These are phyloP conservation scores for Orthosia incerta DNA, from an alignment of 2,888 invertebrate species.

Conservation along the genomic window DNA sequence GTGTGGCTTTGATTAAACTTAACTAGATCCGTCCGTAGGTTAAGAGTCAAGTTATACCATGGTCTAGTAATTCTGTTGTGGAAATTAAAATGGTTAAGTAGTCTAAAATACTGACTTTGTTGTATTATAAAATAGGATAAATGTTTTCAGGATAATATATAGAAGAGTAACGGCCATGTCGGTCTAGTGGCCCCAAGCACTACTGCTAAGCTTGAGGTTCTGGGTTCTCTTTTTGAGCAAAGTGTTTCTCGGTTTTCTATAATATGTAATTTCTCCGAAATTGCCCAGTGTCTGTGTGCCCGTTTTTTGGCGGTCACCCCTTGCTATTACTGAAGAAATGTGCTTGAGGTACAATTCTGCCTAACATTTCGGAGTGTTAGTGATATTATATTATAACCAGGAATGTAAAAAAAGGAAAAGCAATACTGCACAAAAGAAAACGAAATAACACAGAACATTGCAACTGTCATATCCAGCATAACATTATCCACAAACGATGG, in stretches of 20 bases:
- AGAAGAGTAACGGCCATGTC: no score
- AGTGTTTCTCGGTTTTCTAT: no score
- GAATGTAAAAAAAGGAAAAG: not conserved
- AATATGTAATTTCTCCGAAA: no score
- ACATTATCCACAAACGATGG: conserved; percentile 8
- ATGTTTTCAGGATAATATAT: no score
- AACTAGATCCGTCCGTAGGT: conserved; percentile 12
- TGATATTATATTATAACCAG: not conserved
- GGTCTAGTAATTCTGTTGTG: not conserved
- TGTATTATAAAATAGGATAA: no score
- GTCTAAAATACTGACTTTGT: not conserved
- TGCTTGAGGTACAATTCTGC: not conserved
- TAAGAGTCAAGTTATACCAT: not conserved
- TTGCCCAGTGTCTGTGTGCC: not conserved
- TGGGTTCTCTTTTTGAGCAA: no score
- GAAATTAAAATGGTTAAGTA: not conserved
- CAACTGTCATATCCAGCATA: conserved; percentile 19
- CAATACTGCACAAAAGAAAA: not conserved
- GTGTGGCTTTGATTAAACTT: conserved; percentile 42
- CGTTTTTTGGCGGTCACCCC: no score
- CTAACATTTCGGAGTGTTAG: not conserved
- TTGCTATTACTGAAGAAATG: not conserved
- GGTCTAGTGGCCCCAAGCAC: no score
- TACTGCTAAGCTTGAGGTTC: no score
- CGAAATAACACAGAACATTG: not conserved